Percentiles rank a stretch among this genome's conserved stretches.
phyloP scores from a whole-genome alignment of 2,113 vertebrate species.

The Nibea coibor region DNA sequence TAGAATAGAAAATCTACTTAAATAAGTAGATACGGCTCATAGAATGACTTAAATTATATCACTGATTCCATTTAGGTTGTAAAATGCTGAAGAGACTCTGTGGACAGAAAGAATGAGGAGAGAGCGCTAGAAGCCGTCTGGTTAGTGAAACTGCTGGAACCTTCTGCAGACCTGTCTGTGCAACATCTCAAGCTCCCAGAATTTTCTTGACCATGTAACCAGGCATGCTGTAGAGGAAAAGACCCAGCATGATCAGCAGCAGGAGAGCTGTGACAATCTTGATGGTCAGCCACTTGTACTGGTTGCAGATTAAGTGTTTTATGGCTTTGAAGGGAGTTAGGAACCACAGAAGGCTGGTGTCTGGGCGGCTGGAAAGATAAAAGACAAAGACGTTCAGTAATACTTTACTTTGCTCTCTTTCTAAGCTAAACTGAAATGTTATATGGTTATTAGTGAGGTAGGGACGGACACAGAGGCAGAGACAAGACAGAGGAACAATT shows the following conservation, averaged over 20 bases:
- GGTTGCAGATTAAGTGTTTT: conserved; percentile 91
- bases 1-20: too few species aligned
- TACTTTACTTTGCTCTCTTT: neutral
- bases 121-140: conserved; percentile 18
- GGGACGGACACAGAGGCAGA: neutral
- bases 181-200: conserved; percentile 85
- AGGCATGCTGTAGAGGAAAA: conserved; percentile 95
- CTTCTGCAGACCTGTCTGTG: conserved; percentile 41
- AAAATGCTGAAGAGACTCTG: conserved; percentile 4
- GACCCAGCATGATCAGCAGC: conserved; percentile 86
- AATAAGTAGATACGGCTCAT: neutral
- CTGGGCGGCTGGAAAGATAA: conserved; percentile 87
- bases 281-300: conserved; percentile 95
- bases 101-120: neutral
- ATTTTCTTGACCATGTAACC: conserved; percentile 97
- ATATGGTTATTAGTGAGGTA: conserved; percentile 18
- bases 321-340: conserved; percentile 92
- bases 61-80: neutral
- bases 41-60: neutral
- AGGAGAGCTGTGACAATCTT: conserved; percentile 90
- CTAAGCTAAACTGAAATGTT: neutral
- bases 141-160: conserved; percentile 60
- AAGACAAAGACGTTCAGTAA: conserved; percentile 38
- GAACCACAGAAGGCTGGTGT: conserved; percentile 95
- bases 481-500: conserved; percentile 4